These are phyloP conservation scores for Aramus guarauna DNA, from an alignment of 2,113 vertebrate species.

Conservation along the genomic window DNA sequence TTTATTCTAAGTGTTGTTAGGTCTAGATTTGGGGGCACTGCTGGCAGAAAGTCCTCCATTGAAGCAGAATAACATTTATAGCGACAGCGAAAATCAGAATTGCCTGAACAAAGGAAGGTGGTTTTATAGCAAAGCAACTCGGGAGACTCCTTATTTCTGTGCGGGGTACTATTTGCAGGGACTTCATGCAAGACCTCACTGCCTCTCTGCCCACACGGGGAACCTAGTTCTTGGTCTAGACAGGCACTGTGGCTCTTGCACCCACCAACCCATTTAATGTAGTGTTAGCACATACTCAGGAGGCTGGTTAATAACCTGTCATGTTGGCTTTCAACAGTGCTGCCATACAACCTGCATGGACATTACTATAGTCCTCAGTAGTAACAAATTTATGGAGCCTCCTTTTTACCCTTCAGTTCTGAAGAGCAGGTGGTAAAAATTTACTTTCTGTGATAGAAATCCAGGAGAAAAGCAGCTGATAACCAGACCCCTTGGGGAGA, in stretches of 20 bases:
- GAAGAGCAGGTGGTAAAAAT: not conserved
- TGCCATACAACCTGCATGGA: rapidly evolving
- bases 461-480: not conserved
- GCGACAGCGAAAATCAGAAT: not conserved
- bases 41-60: not conserved
- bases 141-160: not conserved
- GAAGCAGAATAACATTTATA: not conserved
- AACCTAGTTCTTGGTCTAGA: not conserved
- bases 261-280: not conserved
- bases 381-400: rapidly evolving
- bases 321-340: rapidly evolving
- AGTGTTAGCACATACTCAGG: not conserved
- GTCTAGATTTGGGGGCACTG: not conserved
- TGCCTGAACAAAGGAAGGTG: not conserved
- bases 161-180: not conserved
- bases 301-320: not conserved
- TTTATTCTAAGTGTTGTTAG: not conserved
- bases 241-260: not conserved
- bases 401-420: not conserved
- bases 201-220: not conserved
- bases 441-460: not conserved
- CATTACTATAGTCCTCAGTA: not conserved
- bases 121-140: not conserved
- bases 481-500: not conserved
- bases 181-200: not conserved